A percentile compares a stretch with the other conserved stretches of the same genome.
Evolutionary conservation across 2,888 invertebrate genomes (phyloP).

Genomic region (Enchytraeus crypticus): DNA sequence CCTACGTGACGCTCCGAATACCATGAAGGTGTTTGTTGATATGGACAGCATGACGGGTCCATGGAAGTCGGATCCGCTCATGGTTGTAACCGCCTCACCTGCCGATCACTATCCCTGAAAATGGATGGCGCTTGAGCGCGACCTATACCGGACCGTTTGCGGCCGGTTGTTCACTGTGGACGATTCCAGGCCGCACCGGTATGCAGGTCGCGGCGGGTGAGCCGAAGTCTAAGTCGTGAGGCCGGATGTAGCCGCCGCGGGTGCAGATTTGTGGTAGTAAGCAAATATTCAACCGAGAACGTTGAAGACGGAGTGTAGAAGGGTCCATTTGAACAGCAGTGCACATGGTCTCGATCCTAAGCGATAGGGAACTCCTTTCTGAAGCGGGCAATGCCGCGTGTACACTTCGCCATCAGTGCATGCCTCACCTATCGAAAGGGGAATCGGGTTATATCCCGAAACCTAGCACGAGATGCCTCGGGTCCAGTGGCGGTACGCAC

Average conservation of each 20-base stretch:
- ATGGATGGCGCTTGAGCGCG: constrained; percentile 59
- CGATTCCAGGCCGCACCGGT: constrained; percentile 56
- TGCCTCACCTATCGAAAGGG: constrained; percentile 37
- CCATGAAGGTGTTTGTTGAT: constrained; percentile 61
- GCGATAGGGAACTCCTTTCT: constrained; percentile 48
- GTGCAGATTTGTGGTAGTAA: constrained; percentile 30
- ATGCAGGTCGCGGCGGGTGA: constrained; percentile 54
- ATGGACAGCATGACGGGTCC: constrained; percentile 64
- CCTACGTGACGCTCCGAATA: constrained; percentile 58
- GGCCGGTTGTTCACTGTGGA: constrained; percentile 33
- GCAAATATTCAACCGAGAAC: constrained; percentile 21
- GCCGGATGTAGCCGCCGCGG: no score
- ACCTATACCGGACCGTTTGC: constrained; percentile 35
- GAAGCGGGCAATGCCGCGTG: constrained; percentile 44
- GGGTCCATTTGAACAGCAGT: no score
- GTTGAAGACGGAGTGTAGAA: no score
- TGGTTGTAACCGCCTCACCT: constrained; percentile 60
- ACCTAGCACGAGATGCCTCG: constrained; percentile 53
- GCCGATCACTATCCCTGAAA: constrained; percentile 61
- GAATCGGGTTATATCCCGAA: constrained; percentile 50
- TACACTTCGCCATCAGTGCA: not conserved
- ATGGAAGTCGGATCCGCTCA: no score
- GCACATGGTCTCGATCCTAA: no score
- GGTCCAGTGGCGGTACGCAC: constrained; percentile 16
- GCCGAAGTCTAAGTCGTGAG: constrained; percentile 58